phyloP scores from a whole-genome alignment of 2,113 vertebrate genomes.

The Callaeas wilsoni region DNA sequence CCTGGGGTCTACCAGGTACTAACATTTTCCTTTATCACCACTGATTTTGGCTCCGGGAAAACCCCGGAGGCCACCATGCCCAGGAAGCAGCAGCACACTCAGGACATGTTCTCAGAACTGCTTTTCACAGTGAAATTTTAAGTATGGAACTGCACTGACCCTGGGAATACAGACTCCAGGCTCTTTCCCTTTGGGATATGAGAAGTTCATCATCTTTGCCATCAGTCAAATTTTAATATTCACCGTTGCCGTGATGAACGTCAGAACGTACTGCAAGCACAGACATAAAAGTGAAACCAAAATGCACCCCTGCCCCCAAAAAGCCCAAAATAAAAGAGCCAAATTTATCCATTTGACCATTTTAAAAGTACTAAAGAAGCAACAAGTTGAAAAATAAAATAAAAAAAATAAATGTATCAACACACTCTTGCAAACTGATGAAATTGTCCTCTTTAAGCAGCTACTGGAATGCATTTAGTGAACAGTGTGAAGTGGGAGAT shows the following conservation, averaged over 20 bases:
- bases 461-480: slow-evolving; percentile 39
- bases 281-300: neutral
- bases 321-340: neutral
- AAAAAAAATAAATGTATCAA: neutral
- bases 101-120: slow-evolving; percentile 21
- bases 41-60: neutral
- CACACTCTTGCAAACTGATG: neutral
- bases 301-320: neutral
- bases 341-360: neutral
- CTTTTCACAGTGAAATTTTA: slow-evolving; percentile 43
- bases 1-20: neutral
- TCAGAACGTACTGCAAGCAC: slow-evolving; percentile 19
- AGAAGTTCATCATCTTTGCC: slow-evolving; percentile 20
- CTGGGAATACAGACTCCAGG: slow-evolving; percentile 39
- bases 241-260: slow-evolving; percentile 23
- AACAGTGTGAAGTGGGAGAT: slow-evolving; percentile 44
- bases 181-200: slow-evolving; percentile 23
- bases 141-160: slow-evolving; percentile 48
- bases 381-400: neutral
- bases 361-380: slow-evolving; percentile 19
- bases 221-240: slow-evolving; percentile 46
- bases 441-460: neutral
- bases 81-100: neutral
- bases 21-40: neutral
- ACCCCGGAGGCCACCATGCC: neutral